Percentiles rank a stretch among this genome's conserved stretches.
phyloP scores from a whole-genome alignment of 2,113 vertebrate species.

The Fukomys damarensis region DNA sequence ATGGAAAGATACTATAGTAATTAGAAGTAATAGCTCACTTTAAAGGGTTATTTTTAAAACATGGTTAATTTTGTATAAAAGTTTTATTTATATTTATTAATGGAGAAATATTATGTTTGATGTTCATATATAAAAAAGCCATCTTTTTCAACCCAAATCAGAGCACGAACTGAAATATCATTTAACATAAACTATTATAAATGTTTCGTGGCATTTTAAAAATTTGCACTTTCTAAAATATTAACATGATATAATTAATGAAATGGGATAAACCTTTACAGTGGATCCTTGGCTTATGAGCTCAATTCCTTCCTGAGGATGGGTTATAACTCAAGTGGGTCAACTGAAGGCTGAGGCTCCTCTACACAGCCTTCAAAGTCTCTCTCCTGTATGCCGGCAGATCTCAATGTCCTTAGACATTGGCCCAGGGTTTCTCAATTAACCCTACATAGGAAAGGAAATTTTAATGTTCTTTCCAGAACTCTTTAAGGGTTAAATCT shows the following conservation, averaged over 20 bases:
- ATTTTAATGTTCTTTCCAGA: too few relatives aligned
- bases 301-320: too few relatives aligned
- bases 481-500: too few relatives aligned
- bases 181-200: not conserved
- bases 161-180: conserved; percentile 10
- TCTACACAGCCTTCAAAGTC: too few relatives aligned
- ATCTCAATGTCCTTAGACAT: too few relatives aligned
- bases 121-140: not conserved
- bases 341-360: too few relatives aligned
- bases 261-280: conserved; percentile 13
- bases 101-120: conserved; percentile 11
- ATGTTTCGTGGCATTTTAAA: not conserved
- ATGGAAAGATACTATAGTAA: conserved; percentile 18
- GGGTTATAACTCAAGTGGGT: too few relatives aligned
- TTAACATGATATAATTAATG: not conserved
- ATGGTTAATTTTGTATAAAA: conserved; percentile 4
- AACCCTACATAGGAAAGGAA: too few relatives aligned
- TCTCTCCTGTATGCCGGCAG: too few relatives aligned
- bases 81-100: conserved; percentile 3
- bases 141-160: conserved; percentile 21
- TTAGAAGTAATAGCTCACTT: conserved; percentile 27
- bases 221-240: not conserved
- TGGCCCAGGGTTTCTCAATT: too few relatives aligned
- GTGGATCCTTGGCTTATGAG: too few relatives aligned
- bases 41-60: not conserved